phyloP scores from a whole-genome alignment of 2,888 invertebrate genomes.

The Amitus sp. region DNA sequence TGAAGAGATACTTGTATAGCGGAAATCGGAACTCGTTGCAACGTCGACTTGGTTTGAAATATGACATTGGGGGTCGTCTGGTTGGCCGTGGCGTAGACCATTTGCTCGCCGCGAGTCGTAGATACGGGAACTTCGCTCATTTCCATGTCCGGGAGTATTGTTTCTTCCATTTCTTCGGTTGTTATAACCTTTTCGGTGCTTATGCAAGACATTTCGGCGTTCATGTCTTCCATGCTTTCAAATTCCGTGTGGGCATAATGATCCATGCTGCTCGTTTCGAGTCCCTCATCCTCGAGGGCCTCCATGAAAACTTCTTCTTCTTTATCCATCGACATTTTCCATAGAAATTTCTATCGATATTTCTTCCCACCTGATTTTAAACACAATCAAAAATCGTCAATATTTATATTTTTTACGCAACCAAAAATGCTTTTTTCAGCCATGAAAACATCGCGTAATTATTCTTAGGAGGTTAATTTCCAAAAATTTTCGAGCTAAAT shows the following conservation, averaged over 20 bases:
- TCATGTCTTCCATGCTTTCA: constrained; percentile 64
- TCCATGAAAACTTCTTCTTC: constrained; percentile 57
- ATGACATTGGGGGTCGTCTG: constrained; percentile 57
- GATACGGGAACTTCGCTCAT: constrained; percentile 53
- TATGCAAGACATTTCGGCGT: constrained; percentile 64
- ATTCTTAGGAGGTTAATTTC: no score
- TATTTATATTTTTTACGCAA: no score
- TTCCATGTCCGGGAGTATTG: constrained; percentile 56
- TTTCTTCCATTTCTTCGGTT: constrained; percentile 52
- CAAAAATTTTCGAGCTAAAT: no score
- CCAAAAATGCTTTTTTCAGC: no score
- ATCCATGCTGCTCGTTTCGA: constrained; percentile 52
- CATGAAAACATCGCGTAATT: no score
- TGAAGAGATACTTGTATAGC: constrained; percentile 55
- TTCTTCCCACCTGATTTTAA: no score
- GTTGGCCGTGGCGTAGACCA: constrained; percentile 56
- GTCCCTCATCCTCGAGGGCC: constrained; percentile 56
- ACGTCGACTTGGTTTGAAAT: constrained; percentile 61
- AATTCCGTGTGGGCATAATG: constrained; percentile 60
- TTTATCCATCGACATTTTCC: constrained; percentile 58
- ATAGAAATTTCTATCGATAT: constrained; percentile 51
- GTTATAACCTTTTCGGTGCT: constrained; percentile 62
- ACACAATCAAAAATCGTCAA: no score
- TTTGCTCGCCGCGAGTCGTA: constrained; percentile 53
- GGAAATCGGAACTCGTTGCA: constrained; percentile 59